Base-by-base conservation (phyloP, 2,888 invertebrate species). In the Standfussiana lucernea region DNA sequence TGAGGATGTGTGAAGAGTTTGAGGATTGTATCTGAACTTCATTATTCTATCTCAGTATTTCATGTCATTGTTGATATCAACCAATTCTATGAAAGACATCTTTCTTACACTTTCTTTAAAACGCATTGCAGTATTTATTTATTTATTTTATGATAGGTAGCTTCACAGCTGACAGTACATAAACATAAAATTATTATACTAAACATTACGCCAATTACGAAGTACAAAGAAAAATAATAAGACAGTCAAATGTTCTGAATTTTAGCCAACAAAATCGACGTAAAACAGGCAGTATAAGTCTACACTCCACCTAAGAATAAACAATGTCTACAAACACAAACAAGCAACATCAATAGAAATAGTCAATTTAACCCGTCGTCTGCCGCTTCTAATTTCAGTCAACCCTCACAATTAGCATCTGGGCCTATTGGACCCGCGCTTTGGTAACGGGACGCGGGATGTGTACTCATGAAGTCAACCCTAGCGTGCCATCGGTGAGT, bases 321-420 rank as follows among this genome's bases (percentile, higher is more conserved):
- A 72, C 71, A 74, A 35, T 18, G 28, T 6, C 8, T n/a, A 59
- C 74, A 40, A 70, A 80, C 68, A 79, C 75, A 80, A 72, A 84
- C 81, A 75, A 62, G 65, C 62, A 21, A 75, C 83, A 77, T 79
- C 85, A 75, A 85, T 85, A 83, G 75, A 75, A 82, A 83, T 79
- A 79, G 72, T 80, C 77, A 80, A 84, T 81, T 81, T 73, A 86
- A 83, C 74, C 81, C 86, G 84, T 78, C 75, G 79, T 75, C 77
- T 74, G 82, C 79, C 88, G 88, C 82, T 87, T 91, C 91, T 89
- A 88, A 92, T 92, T 92, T 91, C 89, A 89, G 80, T 87, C 87
- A 90, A 86, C 91, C 90, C 86, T 85, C 80, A 86, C 86, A 91
- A 91, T 92, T 91, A 92, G 89, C 89, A 91, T 89, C 87, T 85